Conservation (phyloP, 1,140 invertebrate species). For the Apolygus lucorum region DNA sequence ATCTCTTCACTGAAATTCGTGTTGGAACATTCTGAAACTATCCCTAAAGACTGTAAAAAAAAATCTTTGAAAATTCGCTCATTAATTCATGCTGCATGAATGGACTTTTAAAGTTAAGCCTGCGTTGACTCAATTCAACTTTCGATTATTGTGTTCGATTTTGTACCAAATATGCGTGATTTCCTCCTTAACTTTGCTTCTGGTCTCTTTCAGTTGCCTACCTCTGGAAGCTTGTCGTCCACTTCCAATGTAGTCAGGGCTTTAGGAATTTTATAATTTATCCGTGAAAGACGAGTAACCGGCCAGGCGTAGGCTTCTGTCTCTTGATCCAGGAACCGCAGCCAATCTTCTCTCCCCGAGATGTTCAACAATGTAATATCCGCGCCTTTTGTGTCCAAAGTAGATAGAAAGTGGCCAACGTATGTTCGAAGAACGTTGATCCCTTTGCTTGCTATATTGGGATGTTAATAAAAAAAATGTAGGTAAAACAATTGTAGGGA, state of each 20-base stretch:
- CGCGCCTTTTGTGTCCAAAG: slow-evolving; percentile 70
- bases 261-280: not conserved
- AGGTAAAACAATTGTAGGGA: too few species aligned
- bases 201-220: too few species aligned
- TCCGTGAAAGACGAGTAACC: slow-evolving; percentile 21
- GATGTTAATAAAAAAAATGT: slow-evolving; percentile 25
- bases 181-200: too few species aligned
- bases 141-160: too few species aligned
- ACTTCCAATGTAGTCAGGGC: slow-evolving; percentile 7
- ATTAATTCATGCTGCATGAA: too few species aligned
- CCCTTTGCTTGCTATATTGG: slow-evolving; percentile 35
- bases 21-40: too few species aligned
- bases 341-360: slow-evolving; percentile 41
- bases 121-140: too few species aligned
- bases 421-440: slow-evolving; percentile 55
- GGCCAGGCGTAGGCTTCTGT: slow-evolving; percentile 53
- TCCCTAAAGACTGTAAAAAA: too few species aligned
- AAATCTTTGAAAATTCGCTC: too few species aligned
- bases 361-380: slow-evolving; percentile 63
- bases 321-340: slow-evolving; percentile 48
- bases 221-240: slow-evolving; percentile 21
- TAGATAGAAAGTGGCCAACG: slow-evolving; percentile 65
- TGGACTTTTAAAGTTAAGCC: too few species aligned
- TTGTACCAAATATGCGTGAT: too few species aligned
- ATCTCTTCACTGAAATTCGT: too few species aligned